Evolutionary conservation across 2,888 invertebrate species (phyloP).

Genomic region (Patella caerulea): DNA sequence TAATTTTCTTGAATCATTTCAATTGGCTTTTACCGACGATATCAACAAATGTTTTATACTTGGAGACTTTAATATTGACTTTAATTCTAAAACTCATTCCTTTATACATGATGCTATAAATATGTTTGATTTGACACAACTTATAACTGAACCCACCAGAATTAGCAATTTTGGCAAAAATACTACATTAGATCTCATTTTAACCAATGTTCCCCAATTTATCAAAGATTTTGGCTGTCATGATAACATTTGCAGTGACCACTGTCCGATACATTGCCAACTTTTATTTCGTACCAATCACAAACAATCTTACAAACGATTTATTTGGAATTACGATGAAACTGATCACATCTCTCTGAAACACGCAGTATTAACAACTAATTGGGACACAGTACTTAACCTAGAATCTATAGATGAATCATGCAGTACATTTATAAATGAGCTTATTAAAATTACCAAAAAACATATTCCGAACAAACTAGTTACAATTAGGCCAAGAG

Average conservation of each 20-base stretch:
- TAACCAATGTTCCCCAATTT: neutral
- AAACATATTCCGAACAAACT: constrained; percentile 5
- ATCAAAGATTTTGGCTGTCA: neutral
- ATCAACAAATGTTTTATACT: constrained; percentile 6
- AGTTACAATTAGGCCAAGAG: neutral
- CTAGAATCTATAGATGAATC: neutral
- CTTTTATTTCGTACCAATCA: neutral
- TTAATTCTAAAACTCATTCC: neutral
- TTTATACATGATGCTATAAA: constrained; percentile 6
- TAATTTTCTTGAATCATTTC: neutral
- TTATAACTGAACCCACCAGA: constrained; percentile 19
- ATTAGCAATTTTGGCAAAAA: constrained; percentile 3
- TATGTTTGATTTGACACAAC: neutral
- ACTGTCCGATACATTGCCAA: neutral
- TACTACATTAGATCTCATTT: constrained; percentile 12
- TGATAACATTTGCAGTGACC: constrained; percentile 1
- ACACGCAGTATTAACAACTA: neutral
- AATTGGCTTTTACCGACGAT: neutral
- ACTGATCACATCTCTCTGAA: neutral
- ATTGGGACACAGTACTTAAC: neutral
- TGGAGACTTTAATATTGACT: neutral
- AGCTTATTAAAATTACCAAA: neutral
- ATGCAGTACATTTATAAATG: neutral
- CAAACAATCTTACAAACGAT: neutral
- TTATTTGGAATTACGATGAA: constrained; percentile 17